Base-by-base conservation (phyloP, 2,888 invertebrate species). In the Melinaea menophilus region DNA sequence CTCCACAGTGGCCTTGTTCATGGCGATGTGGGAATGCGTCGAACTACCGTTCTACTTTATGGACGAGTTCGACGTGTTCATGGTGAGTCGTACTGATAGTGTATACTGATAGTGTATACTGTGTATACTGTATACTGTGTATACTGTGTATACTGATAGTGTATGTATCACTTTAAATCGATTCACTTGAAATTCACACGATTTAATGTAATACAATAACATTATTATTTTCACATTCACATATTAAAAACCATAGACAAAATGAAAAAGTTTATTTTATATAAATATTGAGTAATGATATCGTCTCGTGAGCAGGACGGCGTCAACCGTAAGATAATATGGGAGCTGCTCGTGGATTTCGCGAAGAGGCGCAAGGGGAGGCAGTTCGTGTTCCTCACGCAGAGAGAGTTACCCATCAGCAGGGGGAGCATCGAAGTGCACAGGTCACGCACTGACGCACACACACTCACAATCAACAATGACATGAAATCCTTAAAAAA, bases 51-150 rank as follows among this genome's bases (percentile, higher is more conserved):
- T 99, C 87, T 95, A 95, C 91, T 94, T 98, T 83, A 91, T 99
- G 73, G 99, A 99, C 84, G 99, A 99, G 91, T 99, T 98, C 80
- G 98, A 99, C 79, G 98, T 99, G 0, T 99, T 97, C 80, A 98
- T 99, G 95, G 98, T 96, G 79, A 69, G 77, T 61, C 4, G 5
- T 1, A 1, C 2, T 12, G 11, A n/a, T n/a, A n/a, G n/a, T n/a
- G n/a, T n/a, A n/a, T n/a, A 31, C 45, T 37, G 4, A 34, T 34
- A 12, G 4, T 5, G 41, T n/a, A 5, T 12, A 31, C 45, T 37
- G 4, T n/a, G n/a, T n/a, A n/a, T n/a, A n/a, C n/a, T n/a, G n/a
- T n/a, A n/a, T n/a, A n/a, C n/a, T n/a, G n/a, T n/a, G n/a, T n/a
- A n/a, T n/a, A n/a, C n/a, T n/a, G n/a, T n/a, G n/a, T n/a, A n/a